Conservation (phyloP, 2,113 vertebrate genomes). For the Natator depressus region DNA sequence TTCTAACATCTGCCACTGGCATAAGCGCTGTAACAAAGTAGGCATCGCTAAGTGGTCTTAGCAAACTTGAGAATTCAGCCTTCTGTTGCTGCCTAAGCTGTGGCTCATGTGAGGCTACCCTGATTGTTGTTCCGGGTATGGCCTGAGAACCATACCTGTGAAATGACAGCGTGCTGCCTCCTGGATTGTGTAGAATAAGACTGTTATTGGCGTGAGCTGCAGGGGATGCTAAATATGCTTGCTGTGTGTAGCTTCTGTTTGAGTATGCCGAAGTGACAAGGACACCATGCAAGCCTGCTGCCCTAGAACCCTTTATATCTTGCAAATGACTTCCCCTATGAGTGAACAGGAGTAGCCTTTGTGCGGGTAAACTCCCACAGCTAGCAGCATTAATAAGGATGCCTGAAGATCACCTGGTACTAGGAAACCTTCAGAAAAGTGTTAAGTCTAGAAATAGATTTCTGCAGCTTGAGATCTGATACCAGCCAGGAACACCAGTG, state of each 20-base stretch:
- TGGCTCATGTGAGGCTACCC: not conserved
- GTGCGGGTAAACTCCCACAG: not conserved
- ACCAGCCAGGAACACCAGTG: not conserved
- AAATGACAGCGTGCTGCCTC: not conserved
- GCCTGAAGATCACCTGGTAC: not conserved
- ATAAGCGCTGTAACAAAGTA: not conserved
- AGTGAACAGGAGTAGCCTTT: not conserved
- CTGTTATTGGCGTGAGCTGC: too few species aligned
- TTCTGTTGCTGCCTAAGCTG: not conserved
- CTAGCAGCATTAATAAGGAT: accelerated
- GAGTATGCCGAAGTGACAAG: not conserved
- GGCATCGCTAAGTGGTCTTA: too few species aligned
- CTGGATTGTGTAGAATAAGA: not conserved
- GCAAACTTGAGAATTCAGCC: too few species aligned
- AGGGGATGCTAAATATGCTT: not conserved
- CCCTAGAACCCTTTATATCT: not conserved
- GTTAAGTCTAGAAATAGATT: not conserved
- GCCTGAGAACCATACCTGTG: not conserved
- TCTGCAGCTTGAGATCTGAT: not conserved
- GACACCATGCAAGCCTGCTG: not conserved
- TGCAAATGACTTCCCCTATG: not conserved
- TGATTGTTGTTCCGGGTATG: not conserved
- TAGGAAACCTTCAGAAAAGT: accelerated
- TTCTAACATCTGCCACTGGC: not conserved
- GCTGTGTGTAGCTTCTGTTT: not conserved